These are phyloP conservation scores for Gisinianus flammeolus DNA, from an alignment of 2,888 invertebrate species.

Conservation along the genomic window DNA sequence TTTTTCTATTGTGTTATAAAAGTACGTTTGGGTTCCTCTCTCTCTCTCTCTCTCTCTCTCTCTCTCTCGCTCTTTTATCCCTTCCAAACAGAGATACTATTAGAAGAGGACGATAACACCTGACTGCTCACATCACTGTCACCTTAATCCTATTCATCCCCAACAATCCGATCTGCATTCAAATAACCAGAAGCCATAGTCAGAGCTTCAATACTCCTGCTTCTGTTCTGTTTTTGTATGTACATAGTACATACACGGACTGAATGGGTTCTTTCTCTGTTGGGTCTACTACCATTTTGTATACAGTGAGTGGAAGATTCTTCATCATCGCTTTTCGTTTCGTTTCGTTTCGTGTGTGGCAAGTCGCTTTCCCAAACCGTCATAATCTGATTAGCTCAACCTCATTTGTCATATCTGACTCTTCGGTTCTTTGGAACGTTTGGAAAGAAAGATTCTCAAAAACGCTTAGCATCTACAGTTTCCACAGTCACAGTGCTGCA, in stretches of 20 bases:
- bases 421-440: conserved; percentile 46
- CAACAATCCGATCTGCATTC: background rate
- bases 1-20: too few species aligned
- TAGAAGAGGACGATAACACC: conserved; percentile 45
- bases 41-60: too few species aligned
- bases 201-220: conserved; percentile 33
- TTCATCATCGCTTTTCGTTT: too few species aligned
- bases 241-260: background rate
- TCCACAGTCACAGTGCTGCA: background rate
- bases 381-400: conserved; percentile 58
- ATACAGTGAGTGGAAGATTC: background rate
- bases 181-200: too few species aligned
- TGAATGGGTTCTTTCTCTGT: background rate
- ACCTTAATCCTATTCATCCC: conserved; percentile 54
- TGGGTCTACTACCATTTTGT: background rate
- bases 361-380: conserved; percentile 57
- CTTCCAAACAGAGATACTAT: too few species aligned
- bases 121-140: conserved; percentile 59
- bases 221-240: too few species aligned
- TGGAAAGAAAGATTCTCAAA: background rate
- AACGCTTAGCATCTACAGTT: background rate
- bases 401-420: conserved; percentile 59
- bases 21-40: too few species aligned
- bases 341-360: conserved; percentile 58
- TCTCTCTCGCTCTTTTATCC: too few species aligned